These are phyloP conservation scores for Syngnathus typhle DNA, from an alignment of 2,113 vertebrate species.

Conservation along the genomic window DNA sequence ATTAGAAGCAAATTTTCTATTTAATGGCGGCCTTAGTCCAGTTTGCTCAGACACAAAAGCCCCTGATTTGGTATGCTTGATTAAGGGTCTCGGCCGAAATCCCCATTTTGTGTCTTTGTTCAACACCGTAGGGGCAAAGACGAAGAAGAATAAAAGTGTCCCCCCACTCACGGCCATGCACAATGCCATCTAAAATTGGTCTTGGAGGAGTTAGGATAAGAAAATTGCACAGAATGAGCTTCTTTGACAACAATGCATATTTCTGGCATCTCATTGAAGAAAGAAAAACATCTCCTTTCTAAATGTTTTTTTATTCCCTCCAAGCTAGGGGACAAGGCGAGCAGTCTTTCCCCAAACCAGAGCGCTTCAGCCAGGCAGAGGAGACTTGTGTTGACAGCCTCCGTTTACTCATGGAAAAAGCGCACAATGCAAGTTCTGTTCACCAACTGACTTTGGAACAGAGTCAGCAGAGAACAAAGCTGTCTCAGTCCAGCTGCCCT, in stretches of 20 bases:
- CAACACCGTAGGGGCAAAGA: slow-evolving; percentile 40
- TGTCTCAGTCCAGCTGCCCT: slow-evolving; percentile 72
- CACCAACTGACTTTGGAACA: slow-evolving; percentile 72
- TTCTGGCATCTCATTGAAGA: slow-evolving; percentile 64
- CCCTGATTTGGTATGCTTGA: slow-evolving; percentile 59
- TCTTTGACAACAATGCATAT: slow-evolving; percentile 66
- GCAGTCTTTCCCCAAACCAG: slow-evolving; percentile 60
- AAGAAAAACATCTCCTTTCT: slow-evolving; percentile 65
- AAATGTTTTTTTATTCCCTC: slow-evolving; percentile 45
- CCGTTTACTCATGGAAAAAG: slow-evolving; percentile 80
- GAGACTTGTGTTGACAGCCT: slow-evolving; percentile 74
- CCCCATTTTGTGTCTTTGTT: slow-evolving; percentile 45
- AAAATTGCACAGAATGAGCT: slow-evolving; percentile 63
- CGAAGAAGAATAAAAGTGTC: slow-evolving; percentile 5
- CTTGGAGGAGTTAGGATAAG: slow-evolving; percentile 40
- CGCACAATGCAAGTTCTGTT: slow-evolving; percentile 77
- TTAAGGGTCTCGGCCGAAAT: slow-evolving; percentile 56
- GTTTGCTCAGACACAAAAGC: slow-evolving; percentile 54
- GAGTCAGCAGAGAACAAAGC: slow-evolving; percentile 76
- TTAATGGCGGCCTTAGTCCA: slow-evolving; percentile 64
- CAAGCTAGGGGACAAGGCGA: slow-evolving; percentile 56
- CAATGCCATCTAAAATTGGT: slow-evolving; percentile 20
- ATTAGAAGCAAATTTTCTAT: slow-evolving; percentile 64
- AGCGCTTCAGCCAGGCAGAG: slow-evolving; percentile 66
- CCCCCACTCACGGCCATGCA: slow-evolving; percentile 8